phyloP scores from a whole-genome alignment of 92 coral and sea anemone species.

The Porites evermanni region DNA sequence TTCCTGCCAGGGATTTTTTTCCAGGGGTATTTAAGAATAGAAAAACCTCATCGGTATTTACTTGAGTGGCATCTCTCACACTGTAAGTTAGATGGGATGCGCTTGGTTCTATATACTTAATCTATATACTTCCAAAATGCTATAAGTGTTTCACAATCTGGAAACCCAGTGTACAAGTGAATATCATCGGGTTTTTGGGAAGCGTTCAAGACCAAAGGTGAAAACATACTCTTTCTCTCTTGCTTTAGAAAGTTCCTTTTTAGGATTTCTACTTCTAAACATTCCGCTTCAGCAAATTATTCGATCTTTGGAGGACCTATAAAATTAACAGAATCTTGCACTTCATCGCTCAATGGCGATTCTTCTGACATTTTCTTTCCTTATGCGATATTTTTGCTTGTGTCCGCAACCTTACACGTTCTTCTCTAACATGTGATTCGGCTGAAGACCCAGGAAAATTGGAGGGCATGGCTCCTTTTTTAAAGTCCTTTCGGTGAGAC shows the following conservation, averaged over 20 bases:
- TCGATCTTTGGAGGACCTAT: not conserved
- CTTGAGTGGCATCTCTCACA: too few relatives aligned
- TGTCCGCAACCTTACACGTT: conserved; percentile 5
- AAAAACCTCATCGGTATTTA: too few relatives aligned
- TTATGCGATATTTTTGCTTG: not conserved
- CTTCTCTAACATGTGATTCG: not conserved
- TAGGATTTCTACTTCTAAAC: too few relatives aligned
- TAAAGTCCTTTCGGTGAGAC: not conserved
- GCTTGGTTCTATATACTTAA: too few relatives aligned
- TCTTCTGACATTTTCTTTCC: not conserved
- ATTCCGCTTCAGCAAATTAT: not conserved
- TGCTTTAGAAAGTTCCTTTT: not conserved
- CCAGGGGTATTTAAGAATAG: too few relatives aligned
- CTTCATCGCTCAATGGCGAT: not conserved
- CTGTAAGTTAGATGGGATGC: too few relatives aligned
- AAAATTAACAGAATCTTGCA: not conserved
- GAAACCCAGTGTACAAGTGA: too few relatives aligned
- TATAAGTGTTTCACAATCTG: too few relatives aligned
- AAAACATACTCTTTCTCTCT: conserved; percentile 41
- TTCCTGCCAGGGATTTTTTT: too few relatives aligned
- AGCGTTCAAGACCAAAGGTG: not conserved
- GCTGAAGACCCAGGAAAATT: not conserved
- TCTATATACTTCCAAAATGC: too few relatives aligned
- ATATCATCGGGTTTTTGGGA: too few relatives aligned
- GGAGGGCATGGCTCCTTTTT: not conserved